Conservation (phyloP, 2,888 invertebrate genomes). For the Calliphora vomitoria region DNA sequence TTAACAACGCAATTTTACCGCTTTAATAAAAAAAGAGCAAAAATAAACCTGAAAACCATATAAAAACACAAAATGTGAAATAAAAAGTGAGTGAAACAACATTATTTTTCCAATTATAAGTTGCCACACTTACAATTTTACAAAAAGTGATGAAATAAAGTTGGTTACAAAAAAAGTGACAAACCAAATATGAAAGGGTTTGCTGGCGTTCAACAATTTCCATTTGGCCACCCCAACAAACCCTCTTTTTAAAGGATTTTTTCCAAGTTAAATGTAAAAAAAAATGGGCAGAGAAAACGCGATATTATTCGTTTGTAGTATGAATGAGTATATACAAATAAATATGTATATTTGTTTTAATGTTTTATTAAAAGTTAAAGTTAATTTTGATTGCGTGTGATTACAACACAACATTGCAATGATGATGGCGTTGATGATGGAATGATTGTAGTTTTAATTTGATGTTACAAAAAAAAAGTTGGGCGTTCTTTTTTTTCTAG, state of each 20-base stretch:
- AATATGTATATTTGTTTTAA: slow-evolving; percentile 59
- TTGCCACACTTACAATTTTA: slow-evolving; percentile 75
- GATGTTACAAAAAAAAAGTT: slow-evolving; percentile 44
- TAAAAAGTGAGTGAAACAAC: slow-evolving; percentile 60
- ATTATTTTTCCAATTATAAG: slow-evolving; percentile 77
- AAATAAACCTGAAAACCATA: slow-evolving; percentile 69
- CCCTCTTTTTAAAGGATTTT: slow-evolving; percentile 45
- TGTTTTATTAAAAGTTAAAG: slow-evolving; percentile 82
- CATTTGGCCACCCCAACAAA: slow-evolving; percentile 30
- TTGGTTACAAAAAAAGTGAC: slow-evolving; percentile 40
- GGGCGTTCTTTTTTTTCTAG: slow-evolving; percentile 35
- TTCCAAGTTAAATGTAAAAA: slow-evolving; percentile 31
- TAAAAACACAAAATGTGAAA: slow-evolving; percentile 38
- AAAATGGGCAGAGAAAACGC: slow-evolving; percentile 36
- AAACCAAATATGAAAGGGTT: slow-evolving; percentile 55
- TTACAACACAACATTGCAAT: slow-evolving; percentile 69
- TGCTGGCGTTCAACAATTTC: slow-evolving; percentile 41
- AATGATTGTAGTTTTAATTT: slow-evolving; percentile 60
- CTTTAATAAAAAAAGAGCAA: slow-evolving; percentile 68
- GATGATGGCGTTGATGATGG: slow-evolving; percentile 50
- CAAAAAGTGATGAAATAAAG: slow-evolving; percentile 51
- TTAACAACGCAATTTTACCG: slow-evolving; percentile 79
- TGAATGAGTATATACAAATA: background rate
- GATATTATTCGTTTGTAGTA: slow-evolving; percentile 22
- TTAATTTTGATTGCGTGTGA: slow-evolving; percentile 84